Conservation (phyloP, 2,113 vertebrate genomes). For the Edolisoma coerulescens region DNA sequence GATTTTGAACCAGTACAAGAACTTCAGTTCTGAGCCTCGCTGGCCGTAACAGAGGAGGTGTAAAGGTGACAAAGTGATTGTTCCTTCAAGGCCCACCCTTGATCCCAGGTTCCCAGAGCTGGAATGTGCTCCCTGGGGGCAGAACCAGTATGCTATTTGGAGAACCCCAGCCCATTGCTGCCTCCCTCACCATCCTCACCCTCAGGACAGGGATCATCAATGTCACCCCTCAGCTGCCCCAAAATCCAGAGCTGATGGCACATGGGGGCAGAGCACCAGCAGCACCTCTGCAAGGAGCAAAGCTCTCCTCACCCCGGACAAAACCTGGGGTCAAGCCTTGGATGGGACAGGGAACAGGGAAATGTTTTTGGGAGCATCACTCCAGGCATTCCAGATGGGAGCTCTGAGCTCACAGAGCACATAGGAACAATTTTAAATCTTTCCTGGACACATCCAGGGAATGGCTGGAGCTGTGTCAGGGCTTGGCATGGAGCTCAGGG, state of each 20-base stretch:
- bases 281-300: not conserved
- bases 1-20: not conserved
- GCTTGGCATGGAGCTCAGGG: not conserved
- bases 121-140: not conserved
- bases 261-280: not conserved
- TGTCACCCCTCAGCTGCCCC: not conserved
- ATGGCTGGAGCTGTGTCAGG: not conserved
- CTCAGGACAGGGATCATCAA: not conserved
- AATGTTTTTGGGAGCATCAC: not conserved
- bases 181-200: not conserved
- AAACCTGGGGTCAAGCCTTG: not conserved
- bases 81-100: not conserved
- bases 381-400: not conserved
- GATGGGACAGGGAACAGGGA: not conserved
- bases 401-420: not conserved
- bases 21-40: not conserved
- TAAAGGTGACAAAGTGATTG: not conserved
- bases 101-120: not conserved
- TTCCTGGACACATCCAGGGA: not conserved
- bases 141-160: not conserved
- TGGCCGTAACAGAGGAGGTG: not conserved
- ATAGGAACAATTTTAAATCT: not conserved
- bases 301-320: not conserved
- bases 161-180: not conserved
- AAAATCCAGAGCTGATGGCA: too few species aligned